These are phyloP conservation scores for Microcebus murinus DNA, from an alignment of 2,113 vertebrate species.

Conservation along the genomic window DNA sequence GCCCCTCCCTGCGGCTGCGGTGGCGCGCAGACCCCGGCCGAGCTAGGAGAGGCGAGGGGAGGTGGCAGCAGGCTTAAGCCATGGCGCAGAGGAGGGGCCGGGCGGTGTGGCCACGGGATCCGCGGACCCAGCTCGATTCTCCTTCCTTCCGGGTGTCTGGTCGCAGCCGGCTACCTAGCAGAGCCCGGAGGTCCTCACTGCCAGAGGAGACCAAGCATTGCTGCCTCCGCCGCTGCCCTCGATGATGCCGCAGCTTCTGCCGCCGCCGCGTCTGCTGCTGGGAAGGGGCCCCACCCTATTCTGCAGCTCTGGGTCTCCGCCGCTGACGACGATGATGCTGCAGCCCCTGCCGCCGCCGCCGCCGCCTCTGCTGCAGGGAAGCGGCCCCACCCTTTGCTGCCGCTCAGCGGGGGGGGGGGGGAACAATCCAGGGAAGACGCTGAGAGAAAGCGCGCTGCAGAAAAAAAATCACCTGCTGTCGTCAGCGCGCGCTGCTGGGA, in stretches of 20 bases:
- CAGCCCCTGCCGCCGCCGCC: not conserved
- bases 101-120: not conserved
- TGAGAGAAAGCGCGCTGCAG: constrained; percentile 65
- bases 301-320: not conserved
- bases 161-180: not conserved
- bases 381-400: constrained; percentile 75
- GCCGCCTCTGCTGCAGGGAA: constrained; percentile 62
- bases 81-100: constrained; percentile 57
- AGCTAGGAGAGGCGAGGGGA: constrained; percentile 14
- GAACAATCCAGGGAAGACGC: constrained; percentile 60
- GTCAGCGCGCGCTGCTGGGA: constrained; percentile 59
- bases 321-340: not conserved
- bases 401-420: not conserved
- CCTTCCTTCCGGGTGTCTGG: not conserved
- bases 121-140: not conserved
- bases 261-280: constrained; percentile 59
- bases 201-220: not conserved
- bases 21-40: constrained; percentile 41
- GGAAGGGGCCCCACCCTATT: constrained; percentile 74
- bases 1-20: constrained; percentile 66
- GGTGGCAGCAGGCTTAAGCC: constrained; percentile 63
- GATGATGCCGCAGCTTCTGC: constrained; percentile 20
- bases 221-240: not conserved
- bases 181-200: constrained; percentile 19
- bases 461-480: constrained; percentile 78